Conservation (phyloP, 1,140 invertebrate genomes). For the Brachionus koreanus region DNA sequence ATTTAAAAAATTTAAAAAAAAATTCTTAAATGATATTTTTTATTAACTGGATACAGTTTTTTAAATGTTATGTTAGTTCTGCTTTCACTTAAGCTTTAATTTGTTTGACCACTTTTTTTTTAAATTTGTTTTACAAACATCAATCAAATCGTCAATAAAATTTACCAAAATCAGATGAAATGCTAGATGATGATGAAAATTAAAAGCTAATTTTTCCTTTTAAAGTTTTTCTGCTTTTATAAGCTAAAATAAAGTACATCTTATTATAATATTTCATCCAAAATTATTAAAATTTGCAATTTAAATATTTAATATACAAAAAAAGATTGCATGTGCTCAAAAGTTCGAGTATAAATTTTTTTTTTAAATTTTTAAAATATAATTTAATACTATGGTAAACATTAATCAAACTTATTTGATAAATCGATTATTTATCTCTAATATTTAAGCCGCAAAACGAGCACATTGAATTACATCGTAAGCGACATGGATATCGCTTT, state of each 20-base stretch:
- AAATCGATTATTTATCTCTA: background rate
- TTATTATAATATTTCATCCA: background rate
- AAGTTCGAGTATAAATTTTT: background rate
- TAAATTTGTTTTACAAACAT: too few species aligned
- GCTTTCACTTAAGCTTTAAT: too few species aligned
- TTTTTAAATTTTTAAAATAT: background rate
- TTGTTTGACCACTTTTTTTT: too few species aligned
- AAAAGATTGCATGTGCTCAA: constrained; percentile 14
- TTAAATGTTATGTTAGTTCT: too few species aligned
- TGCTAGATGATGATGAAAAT: too few species aligned
- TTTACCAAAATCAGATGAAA: too few species aligned
- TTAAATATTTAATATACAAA: background rate
- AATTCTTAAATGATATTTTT: too few species aligned
- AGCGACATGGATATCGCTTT: constrained; percentile 86
- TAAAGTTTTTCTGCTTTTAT: too few species aligned
- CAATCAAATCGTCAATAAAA: too few species aligned
- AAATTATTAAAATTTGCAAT: background rate
- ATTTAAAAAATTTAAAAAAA: too few species aligned
- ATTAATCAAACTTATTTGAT: background rate
- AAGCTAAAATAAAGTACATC: background rate
- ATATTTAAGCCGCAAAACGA: constrained; percentile 87
- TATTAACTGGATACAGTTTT: too few species aligned
- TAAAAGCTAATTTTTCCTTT: too few species aligned
- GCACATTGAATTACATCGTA: constrained; percentile 94
- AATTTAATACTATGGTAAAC: constrained; percentile 7